Evolutionary conservation across 2,888 invertebrate species (phyloP).

Genomic region (Schizaphis graminum): DNA sequence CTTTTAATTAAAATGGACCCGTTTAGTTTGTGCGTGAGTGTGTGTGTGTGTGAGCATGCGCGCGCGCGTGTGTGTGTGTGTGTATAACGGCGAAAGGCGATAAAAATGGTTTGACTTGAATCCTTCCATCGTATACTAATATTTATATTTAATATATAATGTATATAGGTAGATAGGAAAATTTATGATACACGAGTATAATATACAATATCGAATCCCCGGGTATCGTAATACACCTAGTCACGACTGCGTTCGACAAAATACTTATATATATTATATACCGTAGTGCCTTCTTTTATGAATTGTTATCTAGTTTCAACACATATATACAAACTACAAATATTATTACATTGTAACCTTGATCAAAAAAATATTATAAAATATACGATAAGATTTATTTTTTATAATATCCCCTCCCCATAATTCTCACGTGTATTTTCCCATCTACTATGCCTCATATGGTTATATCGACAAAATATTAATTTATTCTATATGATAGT

Average conservation of each 20-base stretch:
- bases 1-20: conserved; percentile 60
- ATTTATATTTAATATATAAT: not conserved
- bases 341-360: not conserved
- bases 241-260: not conserved
- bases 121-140: not conserved
- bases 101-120: not conserved
- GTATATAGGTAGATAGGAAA: not conserved
- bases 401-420: not conserved
- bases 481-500: too few species aligned
- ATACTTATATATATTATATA: not conserved
- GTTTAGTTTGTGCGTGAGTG: not conserved
- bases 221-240: not conserved
- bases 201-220: not conserved
- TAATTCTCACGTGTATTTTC: not conserved
- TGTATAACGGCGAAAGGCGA: not conserved
- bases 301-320: not conserved
- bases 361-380: not conserved
- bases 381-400: not conserved
- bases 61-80: not conserved
- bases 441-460: not conserved
- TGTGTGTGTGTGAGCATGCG: too few species aligned
- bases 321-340: not conserved
- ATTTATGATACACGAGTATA: not conserved
- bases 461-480: too few species aligned
- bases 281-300: not conserved